These are phyloP conservation scores for Drosophila pegasa DNA, from an alignment of 2,888 invertebrate species.

Conservation along the genomic window DNA sequence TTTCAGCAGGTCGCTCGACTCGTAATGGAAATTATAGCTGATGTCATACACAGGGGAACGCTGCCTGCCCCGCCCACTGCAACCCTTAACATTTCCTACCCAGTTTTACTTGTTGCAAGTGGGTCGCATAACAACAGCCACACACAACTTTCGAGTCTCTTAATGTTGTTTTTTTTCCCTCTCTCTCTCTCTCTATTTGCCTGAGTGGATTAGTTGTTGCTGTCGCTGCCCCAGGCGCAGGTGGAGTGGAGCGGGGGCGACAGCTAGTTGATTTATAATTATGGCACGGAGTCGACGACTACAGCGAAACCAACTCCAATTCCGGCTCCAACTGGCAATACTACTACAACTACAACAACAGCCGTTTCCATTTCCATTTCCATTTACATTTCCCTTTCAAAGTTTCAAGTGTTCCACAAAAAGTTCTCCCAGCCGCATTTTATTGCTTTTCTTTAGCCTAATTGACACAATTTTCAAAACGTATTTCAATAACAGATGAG, in stretches of 20 bases:
- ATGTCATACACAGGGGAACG: conserved; percentile 75
- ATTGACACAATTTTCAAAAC: conserved; percentile 41
- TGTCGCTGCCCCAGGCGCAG: conserved; percentile 8
- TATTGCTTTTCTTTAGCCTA: conserved; percentile 29
- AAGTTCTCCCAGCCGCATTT: conserved; percentile 26
- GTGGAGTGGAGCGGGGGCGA: conserved; percentile 38
- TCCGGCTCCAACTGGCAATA: background rate
- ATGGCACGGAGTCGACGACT: conserved; percentile 34
- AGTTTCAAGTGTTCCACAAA: conserved; percentile 39
- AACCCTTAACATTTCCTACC: conserved; percentile 46
- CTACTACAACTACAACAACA: conserved; percentile 17
- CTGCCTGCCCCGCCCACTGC: conserved; percentile 13
- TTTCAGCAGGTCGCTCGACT: conserved; percentile 70
- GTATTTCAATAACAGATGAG: background rate
- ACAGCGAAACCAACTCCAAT: conserved; percentile 21
- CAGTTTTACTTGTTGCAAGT: conserved; percentile 71
- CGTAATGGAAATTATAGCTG: conserved; percentile 81
- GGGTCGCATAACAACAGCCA: conserved; percentile 63
- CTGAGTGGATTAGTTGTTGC: conserved; percentile 71
- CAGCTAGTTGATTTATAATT: conserved; percentile 77
- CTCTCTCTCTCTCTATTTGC: conserved; percentile 40
- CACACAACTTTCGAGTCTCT: conserved; percentile 41
- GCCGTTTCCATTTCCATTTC: conserved; percentile 12
- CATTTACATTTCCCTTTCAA: conserved; percentile 22
- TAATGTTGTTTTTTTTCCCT: conserved; percentile 55